These are phyloP conservation scores for Cryptocheilus praepositus DNA, from an alignment of 2,888 invertebrate species.

Conservation along the genomic window DNA sequence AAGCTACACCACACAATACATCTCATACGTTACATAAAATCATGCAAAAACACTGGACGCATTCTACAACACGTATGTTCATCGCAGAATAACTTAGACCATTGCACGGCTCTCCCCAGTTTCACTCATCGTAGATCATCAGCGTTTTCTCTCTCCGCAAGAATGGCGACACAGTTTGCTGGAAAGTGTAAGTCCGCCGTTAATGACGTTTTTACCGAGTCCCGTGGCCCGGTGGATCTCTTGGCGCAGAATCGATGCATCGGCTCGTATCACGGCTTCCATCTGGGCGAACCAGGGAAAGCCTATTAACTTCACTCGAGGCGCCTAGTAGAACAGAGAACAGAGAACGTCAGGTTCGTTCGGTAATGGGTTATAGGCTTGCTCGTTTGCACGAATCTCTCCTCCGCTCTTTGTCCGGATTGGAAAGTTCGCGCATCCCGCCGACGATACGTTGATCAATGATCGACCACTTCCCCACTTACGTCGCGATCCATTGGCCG, in stretches of 20 bases:
- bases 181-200: no score
- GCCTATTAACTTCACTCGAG: constrained; percentile 3
- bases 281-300: constrained; percentile 15
- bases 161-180: no score
- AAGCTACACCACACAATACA: no score
- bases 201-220: constrained; percentile 1
- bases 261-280: constrained; percentile 17
- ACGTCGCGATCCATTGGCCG: constrained; percentile 6
- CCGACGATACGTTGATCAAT: constrained; percentile 39
- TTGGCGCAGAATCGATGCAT: constrained; percentile 9
- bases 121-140: no score
- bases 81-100: no score
- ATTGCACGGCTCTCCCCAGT: no score
- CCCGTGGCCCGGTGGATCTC: constrained; percentile 1
- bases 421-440: constrained; percentile 38
- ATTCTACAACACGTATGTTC: no score
- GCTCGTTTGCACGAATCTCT: no score
- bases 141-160: no score
- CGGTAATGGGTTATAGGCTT: no score
- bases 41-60: no score
- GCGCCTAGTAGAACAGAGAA: constrained; percentile 13
- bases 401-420: constrained; percentile 27
- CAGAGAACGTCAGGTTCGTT: constrained; percentile 20
- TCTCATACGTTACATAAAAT: no score
- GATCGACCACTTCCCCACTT: constrained; percentile 39